Evolutionary conservation across 1,140 invertebrate species (phyloP).

Genomic region (Drosophila pruinosa): DNA sequence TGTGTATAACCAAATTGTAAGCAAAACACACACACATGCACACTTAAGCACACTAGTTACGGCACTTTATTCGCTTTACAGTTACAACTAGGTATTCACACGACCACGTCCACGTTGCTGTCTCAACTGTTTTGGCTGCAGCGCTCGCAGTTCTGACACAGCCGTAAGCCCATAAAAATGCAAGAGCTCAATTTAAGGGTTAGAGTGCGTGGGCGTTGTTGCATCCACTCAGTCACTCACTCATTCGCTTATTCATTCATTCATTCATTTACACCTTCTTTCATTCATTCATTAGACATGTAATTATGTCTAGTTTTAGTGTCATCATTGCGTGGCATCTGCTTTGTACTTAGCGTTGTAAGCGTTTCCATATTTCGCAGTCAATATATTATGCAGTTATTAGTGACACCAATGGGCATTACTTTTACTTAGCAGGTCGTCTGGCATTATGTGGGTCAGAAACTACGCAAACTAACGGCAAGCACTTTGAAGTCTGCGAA

Average conservation of each 20-base stretch:
- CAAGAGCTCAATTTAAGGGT: constrained; percentile 44
- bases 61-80: constrained; percentile 4
- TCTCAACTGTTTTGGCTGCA: constrained; percentile 50
- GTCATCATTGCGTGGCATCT: constrained; percentile 28
- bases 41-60: constrained; percentile 10
- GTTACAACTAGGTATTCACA: constrained; percentile 3
- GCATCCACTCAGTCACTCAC: constrained; percentile 33
- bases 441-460: constrained; percentile 27
- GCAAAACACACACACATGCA: constrained; percentile 7
- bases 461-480: background rate
- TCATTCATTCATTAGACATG: constrained; percentile 22
- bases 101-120: constrained; percentile 42
- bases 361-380: constrained; percentile 39
- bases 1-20: background rate
- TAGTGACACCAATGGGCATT: constrained; percentile 64
- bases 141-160: constrained; percentile 15
- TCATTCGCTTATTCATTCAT: constrained; percentile 23
- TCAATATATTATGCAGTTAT: constrained; percentile 74
- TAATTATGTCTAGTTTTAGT: constrained; percentile 40
- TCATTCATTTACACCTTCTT: constrained; percentile 24
- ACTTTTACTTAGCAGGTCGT: constrained; percentile 3
- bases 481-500: background rate
- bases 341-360: constrained; percentile 23
- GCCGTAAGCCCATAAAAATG: constrained; percentile 74
- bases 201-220: constrained; percentile 28